Conservation (phyloP, 2,113 vertebrate species). For the Xenotilapia flavipinnis region DNA sequence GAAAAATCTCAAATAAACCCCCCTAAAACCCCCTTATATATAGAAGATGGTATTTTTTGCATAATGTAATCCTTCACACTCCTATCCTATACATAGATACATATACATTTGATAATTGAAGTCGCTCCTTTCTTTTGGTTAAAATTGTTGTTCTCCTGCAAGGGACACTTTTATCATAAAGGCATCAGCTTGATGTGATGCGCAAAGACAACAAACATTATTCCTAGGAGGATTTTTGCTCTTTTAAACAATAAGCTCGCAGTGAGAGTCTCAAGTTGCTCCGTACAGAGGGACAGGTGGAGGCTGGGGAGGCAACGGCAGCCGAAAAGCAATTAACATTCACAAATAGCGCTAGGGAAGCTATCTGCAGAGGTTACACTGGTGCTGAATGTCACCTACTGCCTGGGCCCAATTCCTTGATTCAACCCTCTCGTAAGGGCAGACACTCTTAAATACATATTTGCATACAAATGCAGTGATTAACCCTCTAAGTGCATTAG, state of each 20-base stretch:
- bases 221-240: not conserved
- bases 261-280: constrained; percentile 2
- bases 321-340: constrained; percentile 70
- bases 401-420: constrained; percentile 52
- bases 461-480: constrained; percentile 68
- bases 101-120: constrained; percentile 4
- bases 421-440: constrained; percentile 55
- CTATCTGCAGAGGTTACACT: constrained; percentile 51
- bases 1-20: not conserved
- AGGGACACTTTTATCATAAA: not conserved
- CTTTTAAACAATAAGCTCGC: not conserved
- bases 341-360: constrained; percentile 61
- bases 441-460: constrained; percentile 68
- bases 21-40: not conserved
- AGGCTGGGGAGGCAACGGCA: not conserved
- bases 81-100: not conserved
- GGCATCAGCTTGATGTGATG: not conserved
- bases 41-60: not conserved
- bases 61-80: not conserved
- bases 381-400: constrained; percentile 60
- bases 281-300: constrained; percentile 28
- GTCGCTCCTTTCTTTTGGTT: not conserved
- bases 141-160: not conserved
- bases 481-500: constrained; percentile 65
- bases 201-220: not conserved